phyloP scores from a whole-genome alignment of 2,113 vertebrate genomes.

The Thermophis baileyi region DNA sequence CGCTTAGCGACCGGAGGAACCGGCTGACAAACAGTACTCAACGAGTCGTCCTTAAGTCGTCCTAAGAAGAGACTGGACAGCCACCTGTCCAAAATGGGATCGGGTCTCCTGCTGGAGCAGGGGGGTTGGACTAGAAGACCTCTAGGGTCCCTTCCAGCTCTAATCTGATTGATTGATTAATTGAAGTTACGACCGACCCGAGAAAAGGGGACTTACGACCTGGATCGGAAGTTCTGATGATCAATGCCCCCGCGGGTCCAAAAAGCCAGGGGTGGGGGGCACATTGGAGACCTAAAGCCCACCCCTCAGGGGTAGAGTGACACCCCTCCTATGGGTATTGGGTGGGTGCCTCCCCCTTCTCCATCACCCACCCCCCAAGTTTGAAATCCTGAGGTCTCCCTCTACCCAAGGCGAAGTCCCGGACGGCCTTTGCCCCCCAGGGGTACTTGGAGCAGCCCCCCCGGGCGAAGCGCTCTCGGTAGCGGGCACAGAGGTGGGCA shows the following conservation, averaged over 20 bases:
- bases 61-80: no score
- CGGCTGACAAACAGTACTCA: neutral
- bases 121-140: no score
- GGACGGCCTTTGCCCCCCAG: neutral
- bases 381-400: no score
- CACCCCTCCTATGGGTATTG: neutral
- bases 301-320: neutral
- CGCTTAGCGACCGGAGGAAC: neutral
- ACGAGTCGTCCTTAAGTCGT: no score
- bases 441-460: neutral
- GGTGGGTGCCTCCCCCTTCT: neutral
- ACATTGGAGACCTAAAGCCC: no score
- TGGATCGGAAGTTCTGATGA: neutral
- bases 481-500: neutral
- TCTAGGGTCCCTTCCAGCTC: no score
- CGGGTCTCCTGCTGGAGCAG: neutral
- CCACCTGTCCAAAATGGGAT: neutral
- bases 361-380: neutral
- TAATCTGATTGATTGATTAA: neutral
- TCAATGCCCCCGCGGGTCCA: fast-evolving
- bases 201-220: no score
- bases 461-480: neutral
- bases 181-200: neutral
- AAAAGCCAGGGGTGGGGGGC: no score
- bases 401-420: conserved; percentile 7